Base-by-base conservation (phyloP, 2,113 vertebrate species). In the Otolemur garnettii region DNA sequence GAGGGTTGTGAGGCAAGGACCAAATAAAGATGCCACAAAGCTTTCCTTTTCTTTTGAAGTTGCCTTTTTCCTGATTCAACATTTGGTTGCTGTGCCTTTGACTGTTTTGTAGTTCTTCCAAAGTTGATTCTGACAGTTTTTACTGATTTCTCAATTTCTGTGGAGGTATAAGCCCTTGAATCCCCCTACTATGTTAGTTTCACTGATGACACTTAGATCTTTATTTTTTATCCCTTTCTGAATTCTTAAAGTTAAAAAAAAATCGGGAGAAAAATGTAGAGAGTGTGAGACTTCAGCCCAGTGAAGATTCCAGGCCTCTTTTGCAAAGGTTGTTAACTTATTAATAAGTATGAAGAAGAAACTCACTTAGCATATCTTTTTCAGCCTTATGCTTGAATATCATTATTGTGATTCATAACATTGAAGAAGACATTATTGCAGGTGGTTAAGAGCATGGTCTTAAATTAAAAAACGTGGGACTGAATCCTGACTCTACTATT, bases 311-410 rank as follows among this genome's bases (percentile, higher is more conserved):
- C 15, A 95, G 30, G 19, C 19, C 19, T 83, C 28, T 81, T 68
- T 84, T 74, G 57, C 92, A 91, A 92, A 78, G 79, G 22, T 38
- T 30, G 22, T 38, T 30, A 95, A 28, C 35, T 92, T 94, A 50
- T 85, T 96, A 93, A n/a, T 62, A 62, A 72, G 72, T 91, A 24
- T 55, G 81, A 92, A 92, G 74, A 85, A 33, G 87, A 82, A 92
- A 80, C 26, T 83, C 59, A 59, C 24, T 71, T 77, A 57, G 28
- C 8, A 33, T 87, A 64, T 96, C 78, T 96, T 93, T 89, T 92
- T 13, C 21, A 80, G 24, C 80, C 19, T 94, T 55, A 74, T 74
- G 97, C 97, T 92, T 17, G 22, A 69, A 66, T 75, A 59, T 79
- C 64, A 72, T 53, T 91, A 7, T n/a, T 71, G n/a, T 88, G 66